Evolutionary conservation across 1,140 invertebrate species (phyloP), one percentile per base, ranked within the genome.

Genomic region (Uloborus diversus): DNA sequence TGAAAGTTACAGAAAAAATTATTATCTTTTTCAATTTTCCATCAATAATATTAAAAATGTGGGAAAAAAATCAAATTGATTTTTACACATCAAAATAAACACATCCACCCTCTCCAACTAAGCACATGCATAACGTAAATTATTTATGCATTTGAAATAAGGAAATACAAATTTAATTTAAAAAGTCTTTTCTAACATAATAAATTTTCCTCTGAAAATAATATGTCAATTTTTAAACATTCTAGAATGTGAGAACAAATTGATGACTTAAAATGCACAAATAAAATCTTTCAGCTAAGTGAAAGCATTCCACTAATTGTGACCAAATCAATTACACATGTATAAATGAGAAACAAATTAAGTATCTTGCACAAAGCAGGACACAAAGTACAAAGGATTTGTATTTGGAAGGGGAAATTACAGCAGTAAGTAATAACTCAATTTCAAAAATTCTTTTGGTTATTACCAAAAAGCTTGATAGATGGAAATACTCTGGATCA

Each of bases 401-500:
- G 7, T 17, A 37, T 13, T 65, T 17, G 11, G 28, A 20, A 37
- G n/a, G 23, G n/a, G 42, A 42, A 35, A 20, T 65, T 65, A 42
- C 20, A 37, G n/a, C 5, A 11, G n/a, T 35, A 11, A n/a, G 35
- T 14, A 20, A 65, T 65, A 65, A 23, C 23, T 20, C 42, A 37
- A 17, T n/a, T 42, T 14, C 7, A 61, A 23, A 37, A 35, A 9
- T 65, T 23, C 9, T 37, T 20, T 2, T 3, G 2, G 32, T 27
- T 1, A 42, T 20, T 65, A 78, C 73, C 25, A 66, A 27, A 66
- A 56, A 78, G 0, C 66, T 3, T 35, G 49, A 27, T 64, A 78
- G 57, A 30, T 65, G 32, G 20, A 7, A 53, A 30, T 56, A 78
- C 14, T 3, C 7, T 27, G 27, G 20, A 66, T 65, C 62, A 53